phyloP scores from a whole-genome alignment of 2,888 invertebrate species.

The Pyrocoelia pectoralis region DNA sequence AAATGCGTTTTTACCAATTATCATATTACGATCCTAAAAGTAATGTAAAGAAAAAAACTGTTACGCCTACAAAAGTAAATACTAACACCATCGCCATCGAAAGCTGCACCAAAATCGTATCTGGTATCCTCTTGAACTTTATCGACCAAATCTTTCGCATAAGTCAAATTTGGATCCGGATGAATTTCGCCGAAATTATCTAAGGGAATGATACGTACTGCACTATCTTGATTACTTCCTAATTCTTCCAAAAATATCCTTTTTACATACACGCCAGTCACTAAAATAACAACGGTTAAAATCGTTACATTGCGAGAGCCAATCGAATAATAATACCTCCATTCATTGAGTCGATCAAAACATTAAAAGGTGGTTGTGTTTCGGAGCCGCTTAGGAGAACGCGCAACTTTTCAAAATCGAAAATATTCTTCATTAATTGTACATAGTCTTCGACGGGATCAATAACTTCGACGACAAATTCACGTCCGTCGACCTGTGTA shows the following conservation, averaged over 20 bases:
- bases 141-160: constrained; percentile 78
- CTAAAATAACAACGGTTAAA: constrained; percentile 61
- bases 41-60: not conserved
- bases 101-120: constrained; percentile 91
- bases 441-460: constrained; percentile 92
- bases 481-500: constrained; percentile 71
- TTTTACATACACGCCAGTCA: constrained; percentile 95
- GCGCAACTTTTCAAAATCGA: constrained; percentile 87
- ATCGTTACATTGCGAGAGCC: not conserved
- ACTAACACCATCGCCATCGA: constrained; percentile 92
- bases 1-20: constrained; percentile 93
- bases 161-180: constrained; percentile 96
- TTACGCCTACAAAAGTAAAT: not conserved
- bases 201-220: constrained; percentile 78
- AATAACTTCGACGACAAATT: constrained; percentile 86
- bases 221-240: constrained; percentile 73
- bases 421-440: constrained; percentile 92
- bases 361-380: constrained; percentile 75
- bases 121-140: constrained; percentile 64
- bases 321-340: no score
- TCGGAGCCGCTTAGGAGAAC: constrained; percentile 74
- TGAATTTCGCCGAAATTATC: constrained; percentile 96
- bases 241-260: constrained; percentile 88
- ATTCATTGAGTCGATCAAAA: constrained; percentile 93
- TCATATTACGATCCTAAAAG: constrained; percentile 92